A percentile compares a stretch with the other conserved stretches of the same genome.
phyloP scores from a whole-genome alignment of 2,113 vertebrate genomes.

The Dicrurus megarhynchus region DNA sequence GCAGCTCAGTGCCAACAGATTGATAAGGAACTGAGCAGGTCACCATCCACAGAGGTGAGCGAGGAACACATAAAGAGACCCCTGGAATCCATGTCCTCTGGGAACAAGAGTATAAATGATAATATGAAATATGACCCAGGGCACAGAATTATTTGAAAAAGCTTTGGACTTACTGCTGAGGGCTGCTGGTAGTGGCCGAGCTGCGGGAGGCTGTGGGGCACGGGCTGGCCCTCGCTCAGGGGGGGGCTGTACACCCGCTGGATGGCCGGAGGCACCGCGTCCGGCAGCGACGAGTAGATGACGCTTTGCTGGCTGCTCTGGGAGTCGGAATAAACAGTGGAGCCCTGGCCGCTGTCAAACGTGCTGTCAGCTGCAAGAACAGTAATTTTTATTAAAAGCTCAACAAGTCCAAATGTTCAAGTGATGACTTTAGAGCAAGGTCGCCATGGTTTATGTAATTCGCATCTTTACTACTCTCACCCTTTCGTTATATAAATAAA shows the following conservation, averaged over 20 bases:
- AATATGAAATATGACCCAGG: accelerated
- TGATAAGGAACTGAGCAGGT: background rate
- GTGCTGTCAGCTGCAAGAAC: constrained; percentile 81
- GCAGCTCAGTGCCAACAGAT: background rate
- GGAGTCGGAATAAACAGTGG: constrained; percentile 81
- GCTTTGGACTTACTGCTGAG: constrained; percentile 77
- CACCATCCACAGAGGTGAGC: background rate
- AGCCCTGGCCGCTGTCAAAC: constrained; percentile 85
- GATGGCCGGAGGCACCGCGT: constrained; percentile 72
- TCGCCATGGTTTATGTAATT: background rate
- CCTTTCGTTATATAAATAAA: constrained; percentile 13
- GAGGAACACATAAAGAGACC: background rate
- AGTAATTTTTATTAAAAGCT: background rate
- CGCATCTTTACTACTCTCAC: background rate
- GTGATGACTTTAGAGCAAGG: background rate
- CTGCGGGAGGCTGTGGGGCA: constrained; percentile 73
- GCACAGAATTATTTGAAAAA: accelerated
- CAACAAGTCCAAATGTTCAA: background rate
- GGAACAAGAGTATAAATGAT: background rate
- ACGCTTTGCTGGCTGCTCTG: constrained; percentile 87
- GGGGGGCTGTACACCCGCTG: constrained; percentile 80
- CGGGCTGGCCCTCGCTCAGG: constrained; percentile 68
- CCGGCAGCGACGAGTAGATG: constrained; percentile 80
- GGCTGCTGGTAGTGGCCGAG: constrained; percentile 80
- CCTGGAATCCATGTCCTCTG: background rate